Percentiles rank a stretch among this genome's conserved stretches.
Conservation (phyloP, 2,797 vertebrate species). For the Cyprinella venusta region DNA sequence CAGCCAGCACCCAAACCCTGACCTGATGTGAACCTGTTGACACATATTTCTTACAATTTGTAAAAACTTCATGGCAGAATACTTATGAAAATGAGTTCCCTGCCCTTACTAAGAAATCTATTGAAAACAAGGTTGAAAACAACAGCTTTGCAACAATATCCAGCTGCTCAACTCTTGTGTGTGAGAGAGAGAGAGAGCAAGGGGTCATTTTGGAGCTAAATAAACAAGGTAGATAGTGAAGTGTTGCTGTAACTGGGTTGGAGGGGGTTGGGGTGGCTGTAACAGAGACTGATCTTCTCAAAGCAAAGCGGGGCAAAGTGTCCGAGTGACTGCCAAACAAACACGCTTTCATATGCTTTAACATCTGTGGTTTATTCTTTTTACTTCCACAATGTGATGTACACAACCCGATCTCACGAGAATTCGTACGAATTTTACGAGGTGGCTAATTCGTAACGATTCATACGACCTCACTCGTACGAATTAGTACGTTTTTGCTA, state of each 20-base stretch:
- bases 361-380: no score
- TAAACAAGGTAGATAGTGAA: constrained; percentile 55
- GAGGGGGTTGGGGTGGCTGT: constrained; percentile 44
- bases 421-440: no score
- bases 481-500: no score
- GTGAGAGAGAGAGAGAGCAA: constrained; percentile 12
- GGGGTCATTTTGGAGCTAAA: constrained; percentile 59
- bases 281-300: constrained; percentile 25
- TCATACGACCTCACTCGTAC: no score
- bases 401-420: no score
- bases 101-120: constrained; percentile 55
- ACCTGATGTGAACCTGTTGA: constrained; percentile 42
- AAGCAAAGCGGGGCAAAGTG: constrained; percentile 28
- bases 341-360: constrained; percentile 27
- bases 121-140: constrained; percentile 57
- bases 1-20: constrained; percentile 32
- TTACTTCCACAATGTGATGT: background rate
- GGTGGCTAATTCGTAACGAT: no score
- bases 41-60: constrained; percentile 39
- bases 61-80: constrained; percentile 56
- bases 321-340: constrained; percentile 34
- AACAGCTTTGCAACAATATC: constrained; percentile 59
- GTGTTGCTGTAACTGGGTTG: constrained; percentile 43
- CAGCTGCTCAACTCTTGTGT: constrained; percentile 46
- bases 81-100: constrained; percentile 55